Evolutionary conservation across 2,797 vertebrate species (phyloP).

Genomic region (Diplodus puntazzo): DNA sequence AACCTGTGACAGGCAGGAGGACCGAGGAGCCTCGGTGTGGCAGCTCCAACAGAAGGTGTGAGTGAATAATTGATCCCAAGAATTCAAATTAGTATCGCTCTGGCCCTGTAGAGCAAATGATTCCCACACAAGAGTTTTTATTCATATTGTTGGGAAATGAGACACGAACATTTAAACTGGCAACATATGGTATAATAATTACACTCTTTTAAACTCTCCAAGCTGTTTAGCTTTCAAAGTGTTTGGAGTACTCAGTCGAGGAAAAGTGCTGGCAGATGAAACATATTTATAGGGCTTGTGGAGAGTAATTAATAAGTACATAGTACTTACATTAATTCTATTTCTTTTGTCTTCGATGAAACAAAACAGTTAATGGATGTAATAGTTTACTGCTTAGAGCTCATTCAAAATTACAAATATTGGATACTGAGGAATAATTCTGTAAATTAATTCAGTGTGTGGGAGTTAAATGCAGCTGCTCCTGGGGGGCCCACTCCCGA

Average conservation of each 20-base stretch:
- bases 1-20: conserved; percentile 17
- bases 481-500: too few relatives aligned
- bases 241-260: background rate
- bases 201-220: background rate
- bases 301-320: background rate
- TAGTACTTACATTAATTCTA: background rate
- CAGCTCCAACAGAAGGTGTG: conserved; percentile 18
- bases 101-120: conserved; percentile 2
- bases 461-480: too few relatives aligned
- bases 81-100: conserved; percentile 13
- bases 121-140: background rate
- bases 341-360: background rate
- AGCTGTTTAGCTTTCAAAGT: conserved; percentile 29
- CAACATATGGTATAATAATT: conserved; percentile 20
- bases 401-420: background rate
- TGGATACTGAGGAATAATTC: background rate
- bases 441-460: background rate
- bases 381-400: background rate
- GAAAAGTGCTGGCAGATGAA: background rate
- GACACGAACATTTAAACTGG: background rate
- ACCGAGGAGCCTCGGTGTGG: conserved; percentile 18
- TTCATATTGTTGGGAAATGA: conserved; percentile 10
- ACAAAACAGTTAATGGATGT: background rate
- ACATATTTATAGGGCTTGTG: background rate
- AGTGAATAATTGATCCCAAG: conserved; percentile 34